Percentiles rank a stretch among this genome's conserved stretches.
Evolutionary conservation across 2,888 invertebrate species (phyloP).

Genomic region (Lypha dubia): DNA sequence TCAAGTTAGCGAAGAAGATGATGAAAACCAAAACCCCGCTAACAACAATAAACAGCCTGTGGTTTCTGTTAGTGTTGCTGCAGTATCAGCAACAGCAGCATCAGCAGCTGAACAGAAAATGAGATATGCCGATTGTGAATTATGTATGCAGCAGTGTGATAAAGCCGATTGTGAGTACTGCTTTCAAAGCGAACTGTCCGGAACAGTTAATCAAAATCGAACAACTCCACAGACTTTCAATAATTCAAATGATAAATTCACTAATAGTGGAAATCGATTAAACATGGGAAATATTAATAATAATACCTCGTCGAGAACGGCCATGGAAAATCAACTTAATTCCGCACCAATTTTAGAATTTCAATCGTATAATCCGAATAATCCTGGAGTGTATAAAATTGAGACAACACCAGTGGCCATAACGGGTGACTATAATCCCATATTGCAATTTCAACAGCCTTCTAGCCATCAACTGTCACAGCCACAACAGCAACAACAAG

Average conservation of each 20-base stretch:
- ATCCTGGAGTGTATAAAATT: slow-evolving; percentile 83
- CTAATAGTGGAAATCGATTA: slow-evolving; percentile 39
- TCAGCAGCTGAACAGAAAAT: slow-evolving; percentile 54
- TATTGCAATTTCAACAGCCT: slow-evolving; percentile 81
- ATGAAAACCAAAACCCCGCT: slow-evolving; percentile 69
- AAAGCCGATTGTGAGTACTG: slow-evolving; percentile 82
- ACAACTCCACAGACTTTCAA: neutral
- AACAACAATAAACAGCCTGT: slow-evolving; percentile 36
- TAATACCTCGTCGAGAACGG: slow-evolving; percentile 49
- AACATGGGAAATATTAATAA: slow-evolving; percentile 58
- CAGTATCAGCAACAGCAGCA: slow-evolving; percentile 31
- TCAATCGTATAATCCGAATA: slow-evolving; percentile 83
- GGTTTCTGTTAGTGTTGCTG: slow-evolving; percentile 7
- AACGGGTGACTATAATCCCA: slow-evolving; percentile 83
- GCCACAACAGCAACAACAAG: slow-evolving; percentile 65
- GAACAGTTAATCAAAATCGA: slow-evolving; percentile 35
- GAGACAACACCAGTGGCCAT: slow-evolving; percentile 83
- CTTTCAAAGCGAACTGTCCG: slow-evolving; percentile 66
- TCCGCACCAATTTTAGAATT: slow-evolving; percentile 82
- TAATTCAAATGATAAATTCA: neutral
- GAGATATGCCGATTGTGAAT: slow-evolving; percentile 80
- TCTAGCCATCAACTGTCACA: slow-evolving; percentile 59
- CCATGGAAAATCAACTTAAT: slow-evolving; percentile 67
- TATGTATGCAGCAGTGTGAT: slow-evolving; percentile 82
- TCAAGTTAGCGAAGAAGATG: slow-evolving; percentile 75